Conservation (phyloP, 2,888 invertebrate species). For the Metalampra italica region DNA sequence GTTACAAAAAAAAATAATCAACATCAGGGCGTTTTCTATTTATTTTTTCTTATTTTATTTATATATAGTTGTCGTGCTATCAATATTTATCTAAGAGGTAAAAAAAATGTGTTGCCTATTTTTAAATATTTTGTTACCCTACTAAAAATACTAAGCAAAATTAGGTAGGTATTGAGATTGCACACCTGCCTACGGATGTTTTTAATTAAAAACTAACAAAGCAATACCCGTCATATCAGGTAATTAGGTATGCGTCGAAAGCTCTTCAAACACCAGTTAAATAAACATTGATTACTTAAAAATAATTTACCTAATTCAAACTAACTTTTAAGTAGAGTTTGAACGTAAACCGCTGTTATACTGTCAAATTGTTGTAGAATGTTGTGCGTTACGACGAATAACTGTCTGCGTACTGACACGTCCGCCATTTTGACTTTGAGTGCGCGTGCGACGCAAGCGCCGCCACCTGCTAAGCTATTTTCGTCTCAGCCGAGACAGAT, state of each 20-base stretch:
- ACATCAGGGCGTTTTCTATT: too few species aligned
- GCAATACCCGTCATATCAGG: background rate
- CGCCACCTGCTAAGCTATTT: constrained; percentile 58
- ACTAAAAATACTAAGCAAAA: too few species aligned
- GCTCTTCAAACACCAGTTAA: background rate
- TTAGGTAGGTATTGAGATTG: too few species aligned
- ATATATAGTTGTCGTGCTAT: too few species aligned
- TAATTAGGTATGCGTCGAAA: too few species aligned
- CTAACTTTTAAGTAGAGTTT: constrained; percentile 33
- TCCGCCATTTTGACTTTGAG: constrained; percentile 55
- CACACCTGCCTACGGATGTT: background rate
- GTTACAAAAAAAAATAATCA: too few species aligned
- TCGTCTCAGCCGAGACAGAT: constrained; percentile 53
- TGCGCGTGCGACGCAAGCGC: constrained; percentile 15
- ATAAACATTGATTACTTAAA: constrained; percentile 32
- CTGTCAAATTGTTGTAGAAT: constrained; percentile 50
- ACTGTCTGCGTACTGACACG: constrained; percentile 47
- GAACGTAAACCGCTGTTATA: constrained; percentile 38
- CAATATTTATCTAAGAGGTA: too few species aligned
- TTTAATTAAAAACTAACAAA: background rate
- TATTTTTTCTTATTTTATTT: too few species aligned
- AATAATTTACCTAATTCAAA: constrained; percentile 46
- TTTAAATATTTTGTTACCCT: too few species aligned
- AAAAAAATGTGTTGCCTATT: too few species aligned
- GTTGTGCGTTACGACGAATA: constrained; percentile 48